Percentiles rank a stretch among this genome's conserved stretches.
phyloP scores from a whole-genome alignment of 2,888 invertebrate species.

The Ophonus ardosiacus region DNA sequence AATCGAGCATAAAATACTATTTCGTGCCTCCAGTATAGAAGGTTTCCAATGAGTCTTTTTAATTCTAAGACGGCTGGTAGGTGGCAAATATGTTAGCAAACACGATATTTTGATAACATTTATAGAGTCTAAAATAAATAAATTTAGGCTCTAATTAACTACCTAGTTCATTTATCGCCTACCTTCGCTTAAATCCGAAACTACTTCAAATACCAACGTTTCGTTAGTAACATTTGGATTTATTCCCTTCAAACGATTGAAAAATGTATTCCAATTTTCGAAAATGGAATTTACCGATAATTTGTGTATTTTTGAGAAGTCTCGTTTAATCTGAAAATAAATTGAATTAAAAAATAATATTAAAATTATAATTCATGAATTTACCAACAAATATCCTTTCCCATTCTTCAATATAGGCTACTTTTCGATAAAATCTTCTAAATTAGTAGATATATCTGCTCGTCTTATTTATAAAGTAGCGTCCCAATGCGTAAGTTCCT shows the following conservation, averaged over 20 bases:
- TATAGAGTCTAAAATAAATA: not conserved
- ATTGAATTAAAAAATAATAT: not conserved
- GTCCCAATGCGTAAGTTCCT: not conserved
- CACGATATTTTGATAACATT: not conserved
- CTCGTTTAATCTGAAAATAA: not conserved
- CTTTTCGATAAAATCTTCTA: not conserved
- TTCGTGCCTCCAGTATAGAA: not conserved
- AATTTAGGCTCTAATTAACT: not conserved
- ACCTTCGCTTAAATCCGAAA: not conserved
- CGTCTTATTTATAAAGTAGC: not conserved
- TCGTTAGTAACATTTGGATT: not conserved
- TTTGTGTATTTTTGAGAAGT: not conserved
- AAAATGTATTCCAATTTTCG: not conserved
- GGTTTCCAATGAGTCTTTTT: slow-evolving; percentile 1
- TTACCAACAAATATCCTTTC: not conserved
- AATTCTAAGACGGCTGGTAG: not conserved
- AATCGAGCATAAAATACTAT: not conserved
- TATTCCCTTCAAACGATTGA: not conserved
- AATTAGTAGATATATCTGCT: not conserved
- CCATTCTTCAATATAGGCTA: not conserved
- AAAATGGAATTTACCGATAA: not conserved
- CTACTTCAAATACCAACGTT: not conserved
- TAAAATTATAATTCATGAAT: not conserved
- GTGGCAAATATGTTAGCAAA: not conserved
- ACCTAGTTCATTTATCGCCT: not conserved